phyloP scores from a whole-genome alignment of 2,888 invertebrate genomes.

The Ligdia adustata region DNA sequence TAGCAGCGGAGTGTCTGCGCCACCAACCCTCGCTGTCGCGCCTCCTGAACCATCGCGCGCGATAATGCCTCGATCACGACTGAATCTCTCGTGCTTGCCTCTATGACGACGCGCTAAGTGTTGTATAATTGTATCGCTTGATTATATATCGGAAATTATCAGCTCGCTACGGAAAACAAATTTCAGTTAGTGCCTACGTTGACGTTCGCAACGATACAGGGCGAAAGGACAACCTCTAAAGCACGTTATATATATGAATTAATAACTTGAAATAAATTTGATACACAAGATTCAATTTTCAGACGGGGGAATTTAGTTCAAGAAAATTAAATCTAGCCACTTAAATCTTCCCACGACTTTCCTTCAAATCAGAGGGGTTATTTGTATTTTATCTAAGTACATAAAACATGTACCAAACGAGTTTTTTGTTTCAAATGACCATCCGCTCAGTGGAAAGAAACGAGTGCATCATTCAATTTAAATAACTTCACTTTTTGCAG shows the following conservation, averaged over 20 bases:
- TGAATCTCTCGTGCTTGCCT: slow-evolving; percentile 63
- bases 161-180: slow-evolving; percentile 74
- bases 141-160: slow-evolving; percentile 80
- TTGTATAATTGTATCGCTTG: slow-evolving; percentile 79
- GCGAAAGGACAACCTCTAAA: too few relatives aligned
- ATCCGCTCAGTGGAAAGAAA: not conserved
- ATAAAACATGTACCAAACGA: too few relatives aligned
- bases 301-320: too few relatives aligned
- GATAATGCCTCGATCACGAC: slow-evolving; percentile 82
- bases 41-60: slow-evolving; percentile 79
- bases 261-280: too few relatives aligned
- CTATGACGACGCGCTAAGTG: slow-evolving; percentile 73
- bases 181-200: slow-evolving; percentile 68
- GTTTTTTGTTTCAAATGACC: slow-evolving; percentile 6
- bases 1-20: slow-evolving; percentile 61
- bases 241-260: too few relatives aligned
- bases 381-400: too few relatives aligned
- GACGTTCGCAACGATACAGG: slow-evolving; percentile 61
- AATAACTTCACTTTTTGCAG: not conserved
- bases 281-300: too few relatives aligned
- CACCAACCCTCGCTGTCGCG: slow-evolving; percentile 66
- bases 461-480: slow-evolving; percentile 9
- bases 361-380: too few relatives aligned
- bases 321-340: too few relatives aligned
- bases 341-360: too few relatives aligned